phyloP scores from a whole-genome alignment of 2,797 vertebrate genomes.

The Chelidonichthys spinosus region DNA sequence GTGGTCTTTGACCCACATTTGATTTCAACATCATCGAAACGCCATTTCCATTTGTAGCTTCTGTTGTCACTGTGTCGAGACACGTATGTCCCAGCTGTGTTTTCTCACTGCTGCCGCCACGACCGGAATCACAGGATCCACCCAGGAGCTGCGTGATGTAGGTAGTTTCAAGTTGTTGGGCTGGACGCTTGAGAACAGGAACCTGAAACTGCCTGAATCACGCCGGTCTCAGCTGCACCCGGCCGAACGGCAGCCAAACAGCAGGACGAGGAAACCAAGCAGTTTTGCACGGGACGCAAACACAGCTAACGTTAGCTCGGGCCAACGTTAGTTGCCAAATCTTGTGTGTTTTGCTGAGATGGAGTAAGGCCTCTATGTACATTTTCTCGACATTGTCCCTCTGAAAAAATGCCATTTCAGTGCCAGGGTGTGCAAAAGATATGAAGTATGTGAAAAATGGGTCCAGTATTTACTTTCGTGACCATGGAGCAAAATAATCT shows the following conservation, averaged over 20 bases:
- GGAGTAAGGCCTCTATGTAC: too few relatives aligned
- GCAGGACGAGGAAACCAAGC: slow-evolving; percentile 11
- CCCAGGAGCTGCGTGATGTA: slow-evolving; percentile 85
- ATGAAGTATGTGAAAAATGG: too few relatives aligned
- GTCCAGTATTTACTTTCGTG: too few relatives aligned
- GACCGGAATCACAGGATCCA: not conserved
- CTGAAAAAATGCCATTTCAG: too few relatives aligned
- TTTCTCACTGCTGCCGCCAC: not conserved
- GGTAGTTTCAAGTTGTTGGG: slow-evolving; percentile 96
- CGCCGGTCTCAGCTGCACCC: slow-evolving; percentile 74
- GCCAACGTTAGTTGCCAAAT: too few relatives aligned
- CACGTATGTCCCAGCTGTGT: too few relatives aligned
- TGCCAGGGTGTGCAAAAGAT: too few relatives aligned
- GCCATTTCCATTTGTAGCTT: not conserved
- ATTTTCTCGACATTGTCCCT: too few relatives aligned
- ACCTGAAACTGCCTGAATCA: slow-evolving; percentile 92
- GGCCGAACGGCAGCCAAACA: slow-evolving; percentile 47
- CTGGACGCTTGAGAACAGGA: slow-evolving; percentile 85
- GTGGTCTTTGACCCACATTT: not conserved
- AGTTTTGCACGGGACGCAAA: too few relatives aligned
- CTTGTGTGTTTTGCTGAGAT: not conserved
- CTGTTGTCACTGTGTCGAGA: too few relatives aligned
- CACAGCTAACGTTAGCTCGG: too few relatives aligned
- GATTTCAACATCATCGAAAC: not conserved
- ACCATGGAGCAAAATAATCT: too few relatives aligned